Base-by-base conservation (phyloP, 2,113 vertebrate genomes). In the Crotalus viridis region DNA sequence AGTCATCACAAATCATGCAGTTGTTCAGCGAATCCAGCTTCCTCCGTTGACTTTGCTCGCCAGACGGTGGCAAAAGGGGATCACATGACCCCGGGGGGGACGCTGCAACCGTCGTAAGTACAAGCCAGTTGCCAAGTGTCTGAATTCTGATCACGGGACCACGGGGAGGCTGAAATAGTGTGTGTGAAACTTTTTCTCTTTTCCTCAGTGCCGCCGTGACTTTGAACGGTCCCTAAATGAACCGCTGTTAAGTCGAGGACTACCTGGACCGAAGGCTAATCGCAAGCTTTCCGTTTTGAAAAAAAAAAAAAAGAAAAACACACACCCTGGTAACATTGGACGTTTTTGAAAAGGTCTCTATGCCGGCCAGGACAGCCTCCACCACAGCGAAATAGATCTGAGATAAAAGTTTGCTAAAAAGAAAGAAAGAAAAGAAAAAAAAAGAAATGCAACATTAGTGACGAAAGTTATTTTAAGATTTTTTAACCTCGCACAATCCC, bases 301-400 rank as follows among this genome's bases (percentile, higher is more conserved):
- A 10, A 54, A 81, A 10, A 54, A 81, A 33, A 90, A 51, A 93
- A 94, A 95, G 96, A 92, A 94, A 51, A 51, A 8, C 39, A 9
- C 94, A 97, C 97, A 99, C 99, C 98, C 99, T 99, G 94, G 97
- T 96, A 94, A 97, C 94, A 94, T 97, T 98, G 95, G 97, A 98
- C 95, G 98, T 98, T 95, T 98, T 98, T 94, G 98, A 98, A 96
- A 98, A 99, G 96, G 98, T 98, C 96, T 98, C 98, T 96, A 99
- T 99, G 96, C 98, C 99, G 93, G 98, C 98, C 94, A 99, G 97
- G 93, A 99, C 99, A 92, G 98, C 98, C 96, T 99, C 98, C 96
- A 99, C 97, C 93, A 97, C 98, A 96, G 99, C 98, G 93, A 98
- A 97, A 97, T 99, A 99, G 90, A 99, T 98, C 97, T 98, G 98